Percentiles rank a stretch among this genome's conserved stretches.
Conservation (phyloP, 1,140 invertebrate genomes). For the Heliothis subflexa region DNA sequence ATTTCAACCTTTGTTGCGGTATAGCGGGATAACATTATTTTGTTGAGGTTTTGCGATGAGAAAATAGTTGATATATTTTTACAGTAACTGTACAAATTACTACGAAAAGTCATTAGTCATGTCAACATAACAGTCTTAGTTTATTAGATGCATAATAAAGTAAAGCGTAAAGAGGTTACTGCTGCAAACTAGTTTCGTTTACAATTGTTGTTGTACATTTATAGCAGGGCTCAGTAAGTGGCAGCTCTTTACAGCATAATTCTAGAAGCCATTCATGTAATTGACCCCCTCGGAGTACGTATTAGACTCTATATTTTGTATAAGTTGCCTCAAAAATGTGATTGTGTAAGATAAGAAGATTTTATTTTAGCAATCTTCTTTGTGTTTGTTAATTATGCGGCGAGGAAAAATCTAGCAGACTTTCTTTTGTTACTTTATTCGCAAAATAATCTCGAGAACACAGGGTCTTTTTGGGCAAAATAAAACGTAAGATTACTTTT, state of each 20-base stretch:
- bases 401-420: neutral
- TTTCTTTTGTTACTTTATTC: conserved; percentile 14
- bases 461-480: too few relatives aligned
- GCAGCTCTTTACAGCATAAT: conserved; percentile 48
- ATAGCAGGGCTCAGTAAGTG: conserved; percentile 41
- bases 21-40: conserved; percentile 8
- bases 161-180: conserved; percentile 27
- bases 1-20: conserved; percentile 25
- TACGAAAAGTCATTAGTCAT: neutral
- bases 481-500: neutral
- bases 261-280: conserved; percentile 44
- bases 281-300: conserved; percentile 41
- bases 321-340: conserved; percentile 34
- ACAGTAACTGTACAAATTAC: neutral
- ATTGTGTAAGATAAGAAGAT: conserved; percentile 16
- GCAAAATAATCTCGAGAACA: neutral
- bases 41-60: neutral
- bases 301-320: conserved; percentile 23
- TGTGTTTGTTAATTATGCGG: conserved; percentile 3
- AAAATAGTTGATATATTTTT: conserved; percentile 1
- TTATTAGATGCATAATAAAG: conserved; percentile 26
- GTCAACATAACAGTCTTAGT: conserved; percentile 9
- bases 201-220: conserved; percentile 48
- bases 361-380: conserved; percentile 19
- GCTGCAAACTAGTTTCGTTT: conserved; percentile 42